Evolutionary conservation across 2,888 invertebrate species (phyloP), one percentile per base, ranked within the genome.

Genomic region (Chironomus riparius): DNA sequence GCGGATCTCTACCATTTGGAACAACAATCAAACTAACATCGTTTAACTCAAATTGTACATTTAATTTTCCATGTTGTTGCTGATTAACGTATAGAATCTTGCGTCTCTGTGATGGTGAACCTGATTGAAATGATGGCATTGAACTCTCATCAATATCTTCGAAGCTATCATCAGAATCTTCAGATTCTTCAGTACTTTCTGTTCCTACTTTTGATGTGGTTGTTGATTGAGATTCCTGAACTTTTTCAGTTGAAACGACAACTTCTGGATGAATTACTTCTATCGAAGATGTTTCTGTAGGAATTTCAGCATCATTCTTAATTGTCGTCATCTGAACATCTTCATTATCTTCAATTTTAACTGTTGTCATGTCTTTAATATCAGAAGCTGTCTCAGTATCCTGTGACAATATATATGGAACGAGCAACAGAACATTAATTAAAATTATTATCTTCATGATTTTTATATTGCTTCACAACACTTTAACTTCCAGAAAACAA

Each of bases 31-130:
- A 83, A 78, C 92, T 85, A 78, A 93, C 87, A 80, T 93, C 92
- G 78, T 92, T 89, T 10, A 93, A 83, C 81, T 92, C 90, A 0
- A 91, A 90, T 72, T 89, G 87, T 12, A 92, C 86, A 82, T 94
- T 92, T 78, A 87, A 81, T 2, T 90, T 88, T n/a, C 93, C 93
- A 76, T 92, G 90, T 82, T 93, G 93, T 0, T 91, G 86, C 81
- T 92, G 91, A 82, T 93, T 74, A 15, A 74, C 13, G 12, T 65
- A 74, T 47, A 72, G 3, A 15, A 72, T 15, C 22, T 72, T 72
- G 38, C 38, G 38, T 61, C 72, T 1, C 21, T 38, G n/a, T 24
- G 65, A 22, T 0, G 24, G 3, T 6, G 15, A 7, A 7, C n/a
- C 7, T 56, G 56, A 56, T 2, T 15, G 18, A 15, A 15, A 18